phyloP scores from a whole-genome alignment of 2,888 invertebrate genomes.

The Heterodera filipjevi region DNA sequence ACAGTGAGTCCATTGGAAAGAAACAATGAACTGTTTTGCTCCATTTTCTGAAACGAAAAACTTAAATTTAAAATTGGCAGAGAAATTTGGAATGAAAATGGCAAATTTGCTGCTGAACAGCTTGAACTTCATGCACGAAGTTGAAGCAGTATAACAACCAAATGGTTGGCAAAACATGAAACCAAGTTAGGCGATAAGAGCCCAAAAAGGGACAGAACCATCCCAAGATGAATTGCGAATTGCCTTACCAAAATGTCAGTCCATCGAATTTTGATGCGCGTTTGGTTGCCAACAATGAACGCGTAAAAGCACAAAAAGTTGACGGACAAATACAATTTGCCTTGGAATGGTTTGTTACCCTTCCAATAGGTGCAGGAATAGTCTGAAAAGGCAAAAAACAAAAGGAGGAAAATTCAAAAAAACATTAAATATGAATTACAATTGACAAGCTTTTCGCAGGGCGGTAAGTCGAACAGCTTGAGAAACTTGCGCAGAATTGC shows the following conservation, averaged over 20 bases:
- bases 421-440: no score
- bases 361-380: conserved; percentile 83
- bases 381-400: conserved; percentile 64
- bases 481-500: conserved; percentile 80
- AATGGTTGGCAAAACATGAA: no score
- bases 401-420: no score
- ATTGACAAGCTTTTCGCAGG: conserved; percentile 92
- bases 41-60: conserved; percentile 55
- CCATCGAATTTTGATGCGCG: conserved; percentile 85
- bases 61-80: no score
- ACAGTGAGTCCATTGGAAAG: conserved; percentile 59
- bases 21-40: conserved; percentile 55
- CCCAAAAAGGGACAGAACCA: no score
- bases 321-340: conserved; percentile 93
- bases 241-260: conserved; percentile 78
- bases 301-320: conserved; percentile 95
- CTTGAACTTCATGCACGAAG: neutral
- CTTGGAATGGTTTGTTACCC: conserved; percentile 88
- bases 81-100: neutral
- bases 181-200: no score
- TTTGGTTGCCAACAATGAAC: conserved; percentile 87
- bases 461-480: conserved; percentile 84
- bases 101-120: neutral
- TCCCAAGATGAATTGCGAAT: neutral
- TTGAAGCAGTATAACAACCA: no score